phyloP scores from a whole-genome alignment of 2,113 vertebrate genomes.

The Lampris megalopsis region DNA sequence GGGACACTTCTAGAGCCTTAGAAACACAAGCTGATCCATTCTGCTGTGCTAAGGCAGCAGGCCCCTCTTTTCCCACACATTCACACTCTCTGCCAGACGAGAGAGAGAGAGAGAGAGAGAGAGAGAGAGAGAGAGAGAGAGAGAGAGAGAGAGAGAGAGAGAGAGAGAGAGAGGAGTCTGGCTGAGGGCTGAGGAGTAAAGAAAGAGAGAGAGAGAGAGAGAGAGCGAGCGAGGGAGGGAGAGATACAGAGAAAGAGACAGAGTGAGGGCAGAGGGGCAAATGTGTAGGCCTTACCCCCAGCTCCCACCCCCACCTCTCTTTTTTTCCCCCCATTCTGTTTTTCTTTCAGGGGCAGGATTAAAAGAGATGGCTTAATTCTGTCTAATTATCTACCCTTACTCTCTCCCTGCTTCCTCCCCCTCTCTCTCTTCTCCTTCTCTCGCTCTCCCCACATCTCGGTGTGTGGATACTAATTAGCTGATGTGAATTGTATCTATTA shows the following conservation, averaged over 20 bases:
- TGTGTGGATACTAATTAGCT: slow-evolving; percentile 80
- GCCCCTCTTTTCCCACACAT: slow-evolving; percentile 95
- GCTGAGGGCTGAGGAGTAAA: slow-evolving; percentile 23
- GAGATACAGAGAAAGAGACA: slow-evolving; percentile 46
- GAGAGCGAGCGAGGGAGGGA: slow-evolving; percentile 6
- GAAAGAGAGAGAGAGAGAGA: slow-evolving; percentile 28
- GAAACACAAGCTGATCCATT: slow-evolving; percentile 91
- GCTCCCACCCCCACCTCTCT: slow-evolving; percentile 50
- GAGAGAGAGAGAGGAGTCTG: slow-evolving; percentile 47
- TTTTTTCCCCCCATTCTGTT: slow-evolving; percentile 65
- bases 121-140: slow-evolving; percentile 6
- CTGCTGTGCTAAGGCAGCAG: slow-evolving; percentile 91
- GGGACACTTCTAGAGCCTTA: slow-evolving; percentile 92
- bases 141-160: neutral
- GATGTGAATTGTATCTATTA: slow-evolving; percentile 75
- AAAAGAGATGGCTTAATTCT: slow-evolving; percentile 87
- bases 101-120: slow-evolving; percentile 31
- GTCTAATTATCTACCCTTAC: slow-evolving; percentile 82
- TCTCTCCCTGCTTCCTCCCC: slow-evolving; percentile 59
- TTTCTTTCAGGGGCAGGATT: slow-evolving; percentile 81
- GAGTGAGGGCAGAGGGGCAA: slow-evolving; percentile 74
- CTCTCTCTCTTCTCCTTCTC: slow-evolving; percentile 50
- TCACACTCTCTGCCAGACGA: slow-evolving; percentile 83
- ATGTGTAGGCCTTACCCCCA: slow-evolving; percentile 76
- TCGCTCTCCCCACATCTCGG: slow-evolving; percentile 59